Percentiles rank a stretch among this genome's conserved stretches.
Conservation (phyloP, 2,797 vertebrate genomes). For the Megalops cyprinoides region DNA sequence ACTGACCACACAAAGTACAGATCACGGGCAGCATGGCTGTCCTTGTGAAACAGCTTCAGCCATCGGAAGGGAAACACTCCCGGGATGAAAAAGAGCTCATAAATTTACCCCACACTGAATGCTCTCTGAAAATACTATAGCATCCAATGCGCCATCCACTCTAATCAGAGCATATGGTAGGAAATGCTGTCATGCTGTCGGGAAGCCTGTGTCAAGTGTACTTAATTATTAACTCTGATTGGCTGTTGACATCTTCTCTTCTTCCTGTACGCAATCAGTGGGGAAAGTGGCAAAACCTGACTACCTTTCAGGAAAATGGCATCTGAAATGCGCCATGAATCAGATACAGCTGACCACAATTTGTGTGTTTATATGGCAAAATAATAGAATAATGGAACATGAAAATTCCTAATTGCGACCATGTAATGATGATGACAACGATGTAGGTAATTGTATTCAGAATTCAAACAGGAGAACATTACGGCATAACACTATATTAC, state of each 20-base stretch:
- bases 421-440: background rate
- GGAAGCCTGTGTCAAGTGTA: background rate
- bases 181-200: background rate
- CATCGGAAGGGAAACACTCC: background rate
- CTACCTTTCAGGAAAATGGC: background rate
- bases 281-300: too few relatives aligned
- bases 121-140: background rate
- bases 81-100: too few relatives aligned
- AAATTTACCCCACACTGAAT: background rate
- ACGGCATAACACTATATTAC: too few relatives aligned
- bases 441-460: too few relatives aligned
- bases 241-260: too few relatives aligned
- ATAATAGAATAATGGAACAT: too few relatives aligned
- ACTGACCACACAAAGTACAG: slow-evolving; percentile 67
- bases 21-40: slow-evolving; percentile 58
- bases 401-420: background rate
- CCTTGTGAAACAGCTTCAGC: background rate
- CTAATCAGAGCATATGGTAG: background rate
- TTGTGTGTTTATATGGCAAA: too few relatives aligned
- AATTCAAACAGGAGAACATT: background rate
- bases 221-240: background rate
- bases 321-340: too few relatives aligned
- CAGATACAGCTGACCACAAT: too few relatives aligned
- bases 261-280: background rate
- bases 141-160: background rate